Evolutionary conservation across 2,113 vertebrate species (phyloP).

Genomic region (Halichoeres trimaculatus): DNA sequence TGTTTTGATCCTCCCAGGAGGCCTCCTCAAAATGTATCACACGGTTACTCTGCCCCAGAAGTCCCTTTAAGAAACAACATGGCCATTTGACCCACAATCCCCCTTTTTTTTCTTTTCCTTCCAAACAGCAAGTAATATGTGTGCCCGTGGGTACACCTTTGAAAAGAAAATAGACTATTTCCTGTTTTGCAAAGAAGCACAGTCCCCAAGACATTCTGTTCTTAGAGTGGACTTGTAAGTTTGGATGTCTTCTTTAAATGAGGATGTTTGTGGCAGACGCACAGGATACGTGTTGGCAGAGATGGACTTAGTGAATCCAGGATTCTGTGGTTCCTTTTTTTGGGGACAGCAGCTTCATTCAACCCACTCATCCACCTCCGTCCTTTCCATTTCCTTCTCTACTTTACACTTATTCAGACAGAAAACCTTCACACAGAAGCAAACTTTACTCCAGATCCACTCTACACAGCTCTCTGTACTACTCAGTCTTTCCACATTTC

Average conservation of each 20-base stretch:
- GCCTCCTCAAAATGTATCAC: constrained; percentile 30
- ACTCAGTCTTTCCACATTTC: constrained; percentile 4
- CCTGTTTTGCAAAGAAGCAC: constrained; percentile 68
- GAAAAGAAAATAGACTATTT: constrained; percentile 69
- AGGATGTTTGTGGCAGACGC: constrained; percentile 32
- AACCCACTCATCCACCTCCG: constrained; percentile 11
- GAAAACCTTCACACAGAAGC: no score
- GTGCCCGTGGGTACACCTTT: constrained; percentile 53
- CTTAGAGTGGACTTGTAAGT: constrained; percentile 15
- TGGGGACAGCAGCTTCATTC: constrained; percentile 18
- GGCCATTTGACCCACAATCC: constrained; percentile 47
- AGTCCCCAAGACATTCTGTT: constrained; percentile 29
- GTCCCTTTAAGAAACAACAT: constrained; percentile 47
- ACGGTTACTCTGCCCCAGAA: constrained; percentile 33
- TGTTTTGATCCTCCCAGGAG: constrained; percentile 54
- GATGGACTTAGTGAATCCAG: constrained; percentile 31
- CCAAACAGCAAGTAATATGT: constrained; percentile 38
- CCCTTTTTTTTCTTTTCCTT: constrained; percentile 50
- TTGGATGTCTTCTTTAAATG: constrained; percentile 22
- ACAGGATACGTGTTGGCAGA: constrained; percentile 29
- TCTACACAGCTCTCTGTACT: not conserved
- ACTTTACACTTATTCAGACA: not conserved
- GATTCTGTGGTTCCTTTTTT: constrained; percentile 26
- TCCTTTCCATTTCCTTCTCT: constrained; percentile 6
- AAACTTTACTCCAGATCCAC: not conserved